Evolutionary conservation across 2,113 vertebrate species (phyloP).

Genomic region (Falco punctatus): DNA sequence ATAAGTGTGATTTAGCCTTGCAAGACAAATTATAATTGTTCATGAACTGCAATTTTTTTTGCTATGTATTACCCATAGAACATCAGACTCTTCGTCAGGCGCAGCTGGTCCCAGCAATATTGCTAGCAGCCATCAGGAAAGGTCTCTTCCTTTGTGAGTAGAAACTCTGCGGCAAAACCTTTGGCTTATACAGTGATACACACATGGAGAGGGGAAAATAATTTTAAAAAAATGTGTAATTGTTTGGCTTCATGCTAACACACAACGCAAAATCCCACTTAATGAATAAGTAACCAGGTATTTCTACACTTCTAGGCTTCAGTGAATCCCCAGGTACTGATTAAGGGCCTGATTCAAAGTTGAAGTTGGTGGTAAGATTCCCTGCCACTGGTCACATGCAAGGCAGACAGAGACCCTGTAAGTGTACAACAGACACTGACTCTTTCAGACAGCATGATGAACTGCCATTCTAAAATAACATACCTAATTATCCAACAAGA

Average conservation of each 20-base stretch:
- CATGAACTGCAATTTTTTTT: background rate
- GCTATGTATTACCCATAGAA: background rate
- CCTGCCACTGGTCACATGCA: background rate
- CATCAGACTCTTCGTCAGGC: background rate
- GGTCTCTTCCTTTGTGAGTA: background rate
- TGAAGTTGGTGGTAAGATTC: background rate
- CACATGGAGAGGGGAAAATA: accelerated
- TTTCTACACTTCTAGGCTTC: background rate
- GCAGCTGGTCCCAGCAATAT: background rate
- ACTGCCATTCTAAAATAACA: background rate
- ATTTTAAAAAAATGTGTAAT: background rate
- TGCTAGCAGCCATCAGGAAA: background rate
- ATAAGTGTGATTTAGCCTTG: background rate
- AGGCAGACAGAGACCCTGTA: background rate
- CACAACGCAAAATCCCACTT: background rate
- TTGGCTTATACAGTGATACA: background rate
- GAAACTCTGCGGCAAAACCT: background rate
- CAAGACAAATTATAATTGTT: background rate
- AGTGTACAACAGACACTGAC: background rate
- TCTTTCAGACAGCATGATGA: background rate
- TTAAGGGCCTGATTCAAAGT: background rate
- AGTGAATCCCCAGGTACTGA: background rate
- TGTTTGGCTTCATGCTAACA: background rate
- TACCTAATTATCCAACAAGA: background rate
- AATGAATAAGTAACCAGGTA: background rate